phyloP scores from a whole-genome alignment of 2,888 invertebrate species.

The Drosophila mimica region DNA sequence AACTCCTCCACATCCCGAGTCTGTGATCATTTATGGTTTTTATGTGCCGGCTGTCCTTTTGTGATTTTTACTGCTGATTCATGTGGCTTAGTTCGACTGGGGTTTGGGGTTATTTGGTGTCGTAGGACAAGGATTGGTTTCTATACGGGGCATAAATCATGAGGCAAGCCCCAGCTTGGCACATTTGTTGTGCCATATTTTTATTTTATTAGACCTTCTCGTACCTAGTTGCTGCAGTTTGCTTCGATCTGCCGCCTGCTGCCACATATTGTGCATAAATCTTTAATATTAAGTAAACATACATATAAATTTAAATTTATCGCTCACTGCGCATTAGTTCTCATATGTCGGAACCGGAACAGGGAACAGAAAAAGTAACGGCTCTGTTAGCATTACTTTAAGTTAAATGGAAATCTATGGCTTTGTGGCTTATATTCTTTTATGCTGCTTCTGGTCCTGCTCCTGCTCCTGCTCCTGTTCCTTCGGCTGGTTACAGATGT shows the following conservation, averaged over 20 bases:
- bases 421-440: constrained; percentile 62
- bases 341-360: constrained; percentile 18
- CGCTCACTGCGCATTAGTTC: constrained; percentile 67
- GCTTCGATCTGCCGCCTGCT: constrained; percentile 23
- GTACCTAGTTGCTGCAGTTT: constrained; percentile 50
- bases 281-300: constrained; percentile 77
- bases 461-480: background rate
- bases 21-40: constrained; percentile 61
- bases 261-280: constrained; percentile 72
- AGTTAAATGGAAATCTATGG: constrained; percentile 77
- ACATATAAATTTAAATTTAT: constrained; percentile 77
- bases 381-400: constrained; percentile 60
- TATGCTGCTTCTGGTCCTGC: background rate
- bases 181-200: constrained; percentile 66
- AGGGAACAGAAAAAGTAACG: constrained; percentile 34
- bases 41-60: constrained; percentile 36
- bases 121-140: constrained; percentile 24
- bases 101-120: background rate
- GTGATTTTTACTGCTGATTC: constrained; percentile 61
- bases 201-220: constrained; percentile 69
- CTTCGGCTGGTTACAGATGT: constrained; percentile 18
- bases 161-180: constrained; percentile 32
- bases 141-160: constrained; percentile 60
- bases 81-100: constrained; percentile 28
- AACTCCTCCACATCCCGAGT: constrained; percentile 26